A percentile compares a stretch with the other conserved stretches of the same genome.
Conservation (phyloP, 2,888 invertebrate species). For the Toxonevra muliebris region DNA sequence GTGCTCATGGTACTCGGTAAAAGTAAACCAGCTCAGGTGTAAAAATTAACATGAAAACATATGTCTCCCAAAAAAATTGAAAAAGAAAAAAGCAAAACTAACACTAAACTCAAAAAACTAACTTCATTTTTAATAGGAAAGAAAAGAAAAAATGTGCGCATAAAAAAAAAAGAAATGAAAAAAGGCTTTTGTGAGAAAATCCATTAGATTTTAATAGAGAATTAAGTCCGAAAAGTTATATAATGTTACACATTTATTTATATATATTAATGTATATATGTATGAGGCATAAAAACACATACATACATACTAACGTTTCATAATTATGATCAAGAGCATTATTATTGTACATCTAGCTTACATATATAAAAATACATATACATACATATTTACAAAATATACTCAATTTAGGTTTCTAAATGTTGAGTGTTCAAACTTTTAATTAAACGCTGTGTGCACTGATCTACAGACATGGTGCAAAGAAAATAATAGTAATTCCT, state of each 20-base stretch:
- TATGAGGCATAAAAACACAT: no score
- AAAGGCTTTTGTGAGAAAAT: not conserved
- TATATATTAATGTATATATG: no score
- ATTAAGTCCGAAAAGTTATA: not conserved
- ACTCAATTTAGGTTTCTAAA: no score
- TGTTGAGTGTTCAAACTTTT: no score
- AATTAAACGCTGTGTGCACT: not conserved
- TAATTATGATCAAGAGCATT: no score
- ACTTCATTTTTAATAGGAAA: conserved; percentile 11
- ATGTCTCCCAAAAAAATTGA: conserved; percentile 5
- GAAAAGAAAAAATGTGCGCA: conserved; percentile 11
- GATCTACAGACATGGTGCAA: not conserved
- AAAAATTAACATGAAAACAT: conserved; percentile 63
- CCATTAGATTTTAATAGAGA: conserved; percentile 10
- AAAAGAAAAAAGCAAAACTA: conserved; percentile 30
- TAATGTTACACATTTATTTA: conserved; percentile 5
- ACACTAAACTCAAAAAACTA: conserved; percentile 28
- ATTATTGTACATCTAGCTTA: no score
- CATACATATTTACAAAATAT: not conserved
- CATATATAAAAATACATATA: conserved; percentile 12
- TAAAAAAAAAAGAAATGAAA: not conserved
- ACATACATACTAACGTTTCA: no score
- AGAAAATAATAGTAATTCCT: no score
- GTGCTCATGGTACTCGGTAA: conserved; percentile 79
- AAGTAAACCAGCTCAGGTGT: conserved; percentile 75